Evolutionary conservation across 2,888 invertebrate genomes (phyloP).

Genomic region (Noctua fimbriata): DNA sequence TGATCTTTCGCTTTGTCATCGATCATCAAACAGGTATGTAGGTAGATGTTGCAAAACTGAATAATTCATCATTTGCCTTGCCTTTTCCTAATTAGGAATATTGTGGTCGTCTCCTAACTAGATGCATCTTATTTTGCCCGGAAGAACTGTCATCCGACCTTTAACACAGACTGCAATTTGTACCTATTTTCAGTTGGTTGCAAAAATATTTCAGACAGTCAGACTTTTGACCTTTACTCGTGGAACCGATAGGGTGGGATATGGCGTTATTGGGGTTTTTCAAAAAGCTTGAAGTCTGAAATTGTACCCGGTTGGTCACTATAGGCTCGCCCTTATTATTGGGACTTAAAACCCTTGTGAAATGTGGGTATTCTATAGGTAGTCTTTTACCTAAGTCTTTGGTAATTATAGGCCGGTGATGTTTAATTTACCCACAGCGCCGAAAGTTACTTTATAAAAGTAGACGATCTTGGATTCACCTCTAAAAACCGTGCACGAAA

Average conservation of each 20-base stretch:
- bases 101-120: conserved; percentile 9
- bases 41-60: conserved; percentile 12
- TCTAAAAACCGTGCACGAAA: not conserved
- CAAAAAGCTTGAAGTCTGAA: not conserved
- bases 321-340: not conserved
- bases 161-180: too few relatives aligned
- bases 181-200: not conserved
- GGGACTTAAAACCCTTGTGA: not conserved
- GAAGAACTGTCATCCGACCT: not conserved
- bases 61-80: conserved; percentile 38
- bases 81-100: conserved; percentile 23
- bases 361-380: not conserved
- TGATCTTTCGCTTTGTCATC: conserved; percentile 34
- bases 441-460: not conserved
- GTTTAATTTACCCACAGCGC: not conserved
- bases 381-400: not conserved
- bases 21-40: conserved; percentile 27
- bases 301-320: not conserved
- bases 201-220: not conserved
- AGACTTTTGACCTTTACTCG: not conserved
- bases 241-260: not conserved
- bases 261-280: not conserved
- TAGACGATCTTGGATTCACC: not conserved
- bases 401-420: not conserved
- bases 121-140: not conserved